phyloP scores from a whole-genome alignment of 2,113 vertebrate species.

The Agapornis roseicollis region DNA sequence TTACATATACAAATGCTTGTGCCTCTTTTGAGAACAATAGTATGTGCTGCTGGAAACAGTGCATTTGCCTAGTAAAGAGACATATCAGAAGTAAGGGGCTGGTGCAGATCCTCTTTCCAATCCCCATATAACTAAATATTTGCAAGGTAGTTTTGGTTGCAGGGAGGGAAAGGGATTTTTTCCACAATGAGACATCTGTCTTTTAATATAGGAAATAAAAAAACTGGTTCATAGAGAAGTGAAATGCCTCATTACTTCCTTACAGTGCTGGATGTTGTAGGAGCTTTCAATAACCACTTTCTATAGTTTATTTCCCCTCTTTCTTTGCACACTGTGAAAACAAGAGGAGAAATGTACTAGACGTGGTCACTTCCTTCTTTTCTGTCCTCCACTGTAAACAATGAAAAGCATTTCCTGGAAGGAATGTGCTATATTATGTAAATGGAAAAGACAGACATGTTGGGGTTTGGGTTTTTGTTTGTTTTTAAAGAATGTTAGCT shows the following conservation, averaged over 20 bases:
- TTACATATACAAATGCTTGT: neutral
- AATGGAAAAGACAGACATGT: neutral
- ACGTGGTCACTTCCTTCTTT: conserved; percentile 27
- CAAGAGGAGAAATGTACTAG: neutral
- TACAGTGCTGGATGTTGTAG: neutral
- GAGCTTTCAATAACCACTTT: neutral
- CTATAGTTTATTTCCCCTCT: neutral
- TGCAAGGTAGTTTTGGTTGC: neutral
- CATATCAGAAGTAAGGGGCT: neutral
- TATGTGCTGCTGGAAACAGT: neutral
- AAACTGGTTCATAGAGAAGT: neutral
- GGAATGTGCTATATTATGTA: neutral
- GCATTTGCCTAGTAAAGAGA: neutral
- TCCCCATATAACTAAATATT: neutral
- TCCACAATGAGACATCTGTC: neutral
- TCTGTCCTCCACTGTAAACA: conserved; percentile 26
- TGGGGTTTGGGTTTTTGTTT: neutral
- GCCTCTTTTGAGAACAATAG: neutral
- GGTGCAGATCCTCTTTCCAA: neutral
- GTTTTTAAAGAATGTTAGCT: neutral
- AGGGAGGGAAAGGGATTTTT: neutral
- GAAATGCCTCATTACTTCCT: neutral
- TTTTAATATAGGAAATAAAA: neutral
- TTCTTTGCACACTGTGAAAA: neutral
- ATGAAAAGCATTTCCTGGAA: conserved; percentile 54